Evolutionary conservation across 1,140 invertebrate species (phyloP), one percentile per base, ranked within the genome.

Genomic region (Nebria ingens): DNA sequence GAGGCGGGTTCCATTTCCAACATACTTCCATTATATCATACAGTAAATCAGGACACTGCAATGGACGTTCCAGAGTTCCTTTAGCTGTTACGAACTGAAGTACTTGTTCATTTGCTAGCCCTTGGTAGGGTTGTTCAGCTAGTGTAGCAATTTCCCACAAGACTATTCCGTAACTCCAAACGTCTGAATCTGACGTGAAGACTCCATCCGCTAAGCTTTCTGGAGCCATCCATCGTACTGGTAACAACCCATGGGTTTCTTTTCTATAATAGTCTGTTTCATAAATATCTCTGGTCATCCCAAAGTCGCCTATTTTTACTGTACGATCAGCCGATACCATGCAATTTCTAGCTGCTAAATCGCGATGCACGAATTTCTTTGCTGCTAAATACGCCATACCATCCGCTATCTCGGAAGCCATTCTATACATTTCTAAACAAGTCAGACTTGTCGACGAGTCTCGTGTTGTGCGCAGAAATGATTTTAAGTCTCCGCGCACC

Each of bases 221-320:
- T 0, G 85, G 85, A 1, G 84, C 76, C 85, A 87, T 97, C 91
- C 91, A 89, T 21, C 85, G 65, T 6, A 88, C 83, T 4, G 86
- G 85, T 54, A 88, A 66, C 42, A 85, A 60, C 0, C 79, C 78
- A 60, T 79, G 78, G 4, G 77, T 76, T 13, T 73, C 79, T 64
- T 84, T 82, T 57, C 82, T 78, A 66, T 88, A 88, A 64, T 87
- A 88, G 66, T 87, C 83, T 52, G 79, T 83, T 62, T 84, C 80
- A 65, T 87, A 87, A 53, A 90, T 80, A 63, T 90, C 87, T 58
- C 85, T 68, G 0, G 86, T 82, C 74, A 79, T 78, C 2, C 81
- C 82, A 61, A 83, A 84, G 60, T 83, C 86, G 51, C 83, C 85
- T 58, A 88, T 84, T 74, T 88, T 89, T 12, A 85, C 82, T 0